These are phyloP conservation scores for Eudasyphora cyanicolor DNA, from an alignment of 2,888 invertebrate genomes.

Conservation along the genomic window DNA sequence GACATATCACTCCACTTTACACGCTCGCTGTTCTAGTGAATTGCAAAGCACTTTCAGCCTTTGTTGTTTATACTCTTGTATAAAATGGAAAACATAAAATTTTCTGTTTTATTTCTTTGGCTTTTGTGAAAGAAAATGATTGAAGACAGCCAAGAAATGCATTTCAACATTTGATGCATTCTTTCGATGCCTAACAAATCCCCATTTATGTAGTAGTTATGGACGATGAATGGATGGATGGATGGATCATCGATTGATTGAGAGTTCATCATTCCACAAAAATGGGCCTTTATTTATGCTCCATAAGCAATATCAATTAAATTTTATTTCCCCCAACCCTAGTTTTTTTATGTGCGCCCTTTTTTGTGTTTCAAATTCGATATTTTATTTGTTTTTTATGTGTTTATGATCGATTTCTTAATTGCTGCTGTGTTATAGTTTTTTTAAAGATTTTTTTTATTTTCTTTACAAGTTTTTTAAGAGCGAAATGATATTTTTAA, in stretches of 20 bases:
- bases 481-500: neutral
- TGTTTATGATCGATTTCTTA: slow-evolving; percentile 45
- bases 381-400: slow-evolving; percentile 11
- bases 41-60: neutral
- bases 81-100: neutral
- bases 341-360: neutral
- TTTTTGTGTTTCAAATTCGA: slow-evolving; percentile 10
- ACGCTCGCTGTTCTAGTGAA: neutral
- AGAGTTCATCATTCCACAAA: slow-evolving; percentile 23
- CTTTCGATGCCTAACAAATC: neutral
- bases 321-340: neutral
- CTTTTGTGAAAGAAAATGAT: neutral
- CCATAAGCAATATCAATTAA: neutral
- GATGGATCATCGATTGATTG: neutral
- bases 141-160: neutral
- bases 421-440: slow-evolving; percentile 18
- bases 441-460: neutral
- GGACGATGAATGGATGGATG: no score
- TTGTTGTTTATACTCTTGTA: neutral
- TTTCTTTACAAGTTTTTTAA: neutral
- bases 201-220: neutral
- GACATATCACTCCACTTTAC: slow-evolving; percentile 10
- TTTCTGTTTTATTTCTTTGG: neutral
- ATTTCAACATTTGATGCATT: neutral
- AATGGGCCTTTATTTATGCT: neutral